A percentile compares a stretch with the other conserved stretches of the same genome.
phyloP scores from a whole-genome alignment of 1,140 invertebrate species.

The Carposina sasakii region DNA sequence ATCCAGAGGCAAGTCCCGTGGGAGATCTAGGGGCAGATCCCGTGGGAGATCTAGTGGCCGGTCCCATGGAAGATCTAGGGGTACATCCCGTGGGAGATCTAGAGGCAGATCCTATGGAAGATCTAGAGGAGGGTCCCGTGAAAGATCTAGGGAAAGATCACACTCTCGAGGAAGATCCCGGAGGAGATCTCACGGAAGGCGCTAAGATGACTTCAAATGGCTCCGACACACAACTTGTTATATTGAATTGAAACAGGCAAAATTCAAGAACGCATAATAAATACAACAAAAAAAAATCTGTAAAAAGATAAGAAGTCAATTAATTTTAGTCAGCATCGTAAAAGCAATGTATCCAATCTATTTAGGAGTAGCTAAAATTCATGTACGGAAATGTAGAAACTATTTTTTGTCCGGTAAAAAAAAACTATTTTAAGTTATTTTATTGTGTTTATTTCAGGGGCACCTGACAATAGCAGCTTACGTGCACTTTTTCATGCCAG shows the following conservation, averaged over 20 bases:
- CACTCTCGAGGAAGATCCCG: neutral
- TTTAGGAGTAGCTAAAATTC: slow-evolving; percentile 4
- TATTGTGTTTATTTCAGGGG: slow-evolving; percentile 29
- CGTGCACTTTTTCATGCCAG: slow-evolving; percentile 40
- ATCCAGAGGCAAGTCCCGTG: neutral
- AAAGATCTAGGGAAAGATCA: neutral
- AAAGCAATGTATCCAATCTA: slow-evolving; percentile 6
- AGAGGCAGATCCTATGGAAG: neutral
- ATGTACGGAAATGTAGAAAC: too few relatives aligned
- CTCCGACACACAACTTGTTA: too few relatives aligned
- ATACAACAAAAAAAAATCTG: too few relatives aligned
- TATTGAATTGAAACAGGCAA: too few relatives aligned
- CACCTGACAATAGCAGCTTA: slow-evolving; percentile 32
- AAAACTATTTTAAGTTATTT: neutral
- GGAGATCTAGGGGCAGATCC: neutral
- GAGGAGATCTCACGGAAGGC: too few relatives aligned
- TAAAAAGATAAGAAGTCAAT: too few relatives aligned
- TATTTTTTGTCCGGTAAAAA: too few relatives aligned
- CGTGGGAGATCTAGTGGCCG: neutral
- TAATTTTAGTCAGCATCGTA: too few relatives aligned
- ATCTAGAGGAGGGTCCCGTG: neutral
- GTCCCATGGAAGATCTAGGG: neutral
- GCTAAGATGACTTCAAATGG: too few relatives aligned
- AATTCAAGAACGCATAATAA: too few relatives aligned
- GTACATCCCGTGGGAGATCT: neutral